Conservation (phyloP, 2,113 vertebrate species). For the Neogobius melanostomus region DNA sequence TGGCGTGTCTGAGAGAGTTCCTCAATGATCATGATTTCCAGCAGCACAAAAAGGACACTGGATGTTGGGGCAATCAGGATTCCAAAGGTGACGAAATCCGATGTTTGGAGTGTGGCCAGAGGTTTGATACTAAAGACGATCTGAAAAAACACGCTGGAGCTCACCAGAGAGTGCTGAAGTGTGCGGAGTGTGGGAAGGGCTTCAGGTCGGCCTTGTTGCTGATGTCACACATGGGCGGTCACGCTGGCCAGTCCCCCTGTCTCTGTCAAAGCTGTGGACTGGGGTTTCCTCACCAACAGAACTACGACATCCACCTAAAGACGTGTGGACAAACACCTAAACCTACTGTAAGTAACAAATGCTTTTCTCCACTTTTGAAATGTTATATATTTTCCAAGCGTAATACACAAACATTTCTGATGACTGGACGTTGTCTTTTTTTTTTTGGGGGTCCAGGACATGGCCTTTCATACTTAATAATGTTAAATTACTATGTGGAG, state of each 20-base stretch:
- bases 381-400: too few relatives aligned
- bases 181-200: conserved; percentile 85
- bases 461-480: too few relatives aligned
- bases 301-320: conserved; percentile 75
- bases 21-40: conserved; percentile 69
- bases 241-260: conserved; percentile 83
- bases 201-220: conserved; percentile 86
- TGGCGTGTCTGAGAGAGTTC: conserved; percentile 76
- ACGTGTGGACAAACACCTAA: conserved; percentile 60
- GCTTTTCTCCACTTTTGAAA: not conserved
- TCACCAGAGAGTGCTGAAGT: conserved; percentile 88
- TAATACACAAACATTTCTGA: too few relatives aligned
- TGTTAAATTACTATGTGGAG: too few relatives aligned
- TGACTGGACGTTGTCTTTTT: too few relatives aligned
- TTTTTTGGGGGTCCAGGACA: too few relatives aligned
- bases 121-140: conserved; percentile 80
- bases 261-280: conserved; percentile 87
- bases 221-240: conserved; percentile 88
- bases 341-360: conserved; percentile 54
- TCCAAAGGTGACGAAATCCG: conserved; percentile 65
- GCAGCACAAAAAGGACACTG: conserved; percentile 78
- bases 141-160: conserved; percentile 85
- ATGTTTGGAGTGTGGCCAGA: conserved; percentile 85
- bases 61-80: conserved; percentile 78
- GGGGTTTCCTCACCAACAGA: conserved; percentile 82